phyloP scores from a whole-genome alignment of 92 coral and sea anemone species.

The Phenganax marumi region DNA sequence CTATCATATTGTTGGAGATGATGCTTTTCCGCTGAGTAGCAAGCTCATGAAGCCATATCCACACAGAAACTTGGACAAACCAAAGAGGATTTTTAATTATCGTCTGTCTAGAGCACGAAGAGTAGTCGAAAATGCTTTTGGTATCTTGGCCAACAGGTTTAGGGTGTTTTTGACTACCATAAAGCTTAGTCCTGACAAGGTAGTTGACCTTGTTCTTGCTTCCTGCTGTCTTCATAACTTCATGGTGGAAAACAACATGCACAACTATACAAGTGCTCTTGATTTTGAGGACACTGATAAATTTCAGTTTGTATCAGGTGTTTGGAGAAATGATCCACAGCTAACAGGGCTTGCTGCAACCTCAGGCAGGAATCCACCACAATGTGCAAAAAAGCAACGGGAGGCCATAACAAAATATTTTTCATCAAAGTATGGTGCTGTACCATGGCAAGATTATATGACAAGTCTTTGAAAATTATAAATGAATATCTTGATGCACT shows the following conservation, averaged over 20 bases:
- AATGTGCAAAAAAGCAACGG: conserved; percentile 25
- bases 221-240: conserved; percentile 51
- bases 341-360: neutral
- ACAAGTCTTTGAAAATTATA: neutral
- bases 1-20: no score
- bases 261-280: conserved; percentile 5
- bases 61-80: conserved; percentile 38
- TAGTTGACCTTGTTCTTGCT: conserved; percentile 37
- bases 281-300: conserved; percentile 23
- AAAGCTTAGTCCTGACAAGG: conserved; percentile 28
- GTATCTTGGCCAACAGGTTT: conserved; percentile 51
- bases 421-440: conserved; percentile 12
- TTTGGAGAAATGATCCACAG: conserved; percentile 10
- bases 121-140: conserved; percentile 56
- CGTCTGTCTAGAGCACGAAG: conserved; percentile 50
- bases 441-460: conserved; percentile 39
- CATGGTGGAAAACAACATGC: conserved; percentile 11
- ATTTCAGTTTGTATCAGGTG: conserved; percentile 1
- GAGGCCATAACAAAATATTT: conserved; percentile 8
- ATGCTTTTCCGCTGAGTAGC: no score
- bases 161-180: conserved; percentile 52
- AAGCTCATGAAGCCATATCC: no score
- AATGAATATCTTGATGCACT: no score
- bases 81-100: conserved; percentile 54
- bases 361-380: neutral